A percentile compares a stretch with the other conserved stretches of the same genome.
These are phyloP conservation scores for Sinocyclocheilus grahami DNA, from an alignment of 2,113 vertebrate genomes.

Conservation along the genomic window DNA sequence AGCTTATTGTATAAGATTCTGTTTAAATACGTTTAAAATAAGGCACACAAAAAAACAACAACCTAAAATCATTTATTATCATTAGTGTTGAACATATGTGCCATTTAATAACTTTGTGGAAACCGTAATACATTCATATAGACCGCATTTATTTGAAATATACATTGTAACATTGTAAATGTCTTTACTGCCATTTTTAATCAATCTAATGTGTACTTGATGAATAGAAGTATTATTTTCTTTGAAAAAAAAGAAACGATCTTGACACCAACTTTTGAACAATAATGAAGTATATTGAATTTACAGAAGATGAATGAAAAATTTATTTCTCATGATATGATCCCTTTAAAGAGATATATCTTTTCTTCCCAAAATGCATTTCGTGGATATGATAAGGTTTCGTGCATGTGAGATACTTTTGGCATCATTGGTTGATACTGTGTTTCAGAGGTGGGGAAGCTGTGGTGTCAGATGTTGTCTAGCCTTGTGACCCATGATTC, in stretches of 20 bases:
- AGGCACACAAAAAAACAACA: too few relatives aligned
- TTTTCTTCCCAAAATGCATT: not conserved
- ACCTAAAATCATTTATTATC: too few relatives aligned
- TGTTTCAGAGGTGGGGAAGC: not conserved
- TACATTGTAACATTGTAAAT: too few relatives aligned
- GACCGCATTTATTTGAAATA: too few relatives aligned
- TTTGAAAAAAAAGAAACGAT: not conserved
- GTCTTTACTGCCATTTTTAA: too few relatives aligned
- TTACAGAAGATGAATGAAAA: not conserved
- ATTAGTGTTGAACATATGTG: too few relatives aligned
- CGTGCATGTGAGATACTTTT: not conserved
- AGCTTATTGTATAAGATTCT: too few relatives aligned
- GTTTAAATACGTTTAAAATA: not conserved
- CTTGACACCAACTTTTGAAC: not conserved
- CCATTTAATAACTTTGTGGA: too few relatives aligned
- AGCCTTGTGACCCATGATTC: not conserved
- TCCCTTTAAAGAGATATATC: not conserved
- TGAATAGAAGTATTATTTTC: not conserved
- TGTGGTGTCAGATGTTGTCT: constrained; percentile 20
- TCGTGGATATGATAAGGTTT: not conserved
- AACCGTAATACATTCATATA: too few relatives aligned
- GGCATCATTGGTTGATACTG: not conserved
- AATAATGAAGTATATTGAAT: not conserved
- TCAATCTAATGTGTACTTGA: too few relatives aligned
- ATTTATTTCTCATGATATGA: not conserved